A percentile compares a stretch with the other conserved stretches of the same genome.
phyloP scores from a whole-genome alignment of 1,140 invertebrate genomes.

The Acromyrmex charruanus region DNA sequence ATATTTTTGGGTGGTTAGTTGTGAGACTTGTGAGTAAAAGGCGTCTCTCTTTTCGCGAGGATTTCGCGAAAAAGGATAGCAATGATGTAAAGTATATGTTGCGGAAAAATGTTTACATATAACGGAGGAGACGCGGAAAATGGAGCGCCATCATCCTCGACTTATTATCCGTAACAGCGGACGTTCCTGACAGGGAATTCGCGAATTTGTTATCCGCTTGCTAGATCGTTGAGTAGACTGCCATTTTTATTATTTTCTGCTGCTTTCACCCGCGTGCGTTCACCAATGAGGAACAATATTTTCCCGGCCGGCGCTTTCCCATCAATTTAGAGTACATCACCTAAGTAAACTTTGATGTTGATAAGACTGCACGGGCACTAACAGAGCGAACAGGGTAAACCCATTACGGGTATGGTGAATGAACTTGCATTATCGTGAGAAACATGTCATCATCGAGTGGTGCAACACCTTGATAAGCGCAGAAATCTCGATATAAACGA shows the following conservation, averaged over 20 bases:
- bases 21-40: neutral
- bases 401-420: constrained; percentile 59
- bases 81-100: neutral
- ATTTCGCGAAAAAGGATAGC: neutral
- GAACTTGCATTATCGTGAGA: constrained; percentile 43
- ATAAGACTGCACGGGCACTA: constrained; percentile 38
- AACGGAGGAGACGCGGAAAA: constrained; percentile 13
- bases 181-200: constrained; percentile 19
- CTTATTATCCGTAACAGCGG: constrained; percentile 36
- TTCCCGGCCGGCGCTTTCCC: constrained; percentile 41
- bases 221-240: constrained; percentile 24
- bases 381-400: constrained; percentile 61
- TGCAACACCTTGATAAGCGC: neutral
- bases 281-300: constrained; percentile 55
- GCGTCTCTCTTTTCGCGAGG: neutral
- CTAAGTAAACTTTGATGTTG: constrained; percentile 67
- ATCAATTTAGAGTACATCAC: constrained; percentile 65
- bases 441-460: constrained; percentile 37
- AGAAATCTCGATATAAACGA: constrained; percentile 47
- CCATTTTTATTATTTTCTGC: constrained; percentile 55
- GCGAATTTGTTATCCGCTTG: constrained; percentile 52
- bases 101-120: constrained; percentile 41
- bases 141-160: constrained; percentile 25
- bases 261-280: neutral
- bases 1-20: neutral